A percentile compares a stretch with the other conserved stretches of the same genome.
Evolutionary conservation across 2,888 invertebrate species (phyloP).

Genomic region (Dynastes tityus): DNA sequence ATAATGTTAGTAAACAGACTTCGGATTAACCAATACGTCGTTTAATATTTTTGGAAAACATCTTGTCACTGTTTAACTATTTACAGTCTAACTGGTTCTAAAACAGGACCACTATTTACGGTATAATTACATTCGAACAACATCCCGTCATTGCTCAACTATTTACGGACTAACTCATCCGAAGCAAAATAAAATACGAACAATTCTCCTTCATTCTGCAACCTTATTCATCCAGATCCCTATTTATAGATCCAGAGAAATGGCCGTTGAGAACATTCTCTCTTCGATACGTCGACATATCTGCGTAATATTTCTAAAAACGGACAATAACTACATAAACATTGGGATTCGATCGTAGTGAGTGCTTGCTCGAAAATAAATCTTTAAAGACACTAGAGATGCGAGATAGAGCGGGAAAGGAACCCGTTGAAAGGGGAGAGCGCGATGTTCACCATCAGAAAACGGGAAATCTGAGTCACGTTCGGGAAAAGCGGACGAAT

Average conservation of each 20-base stretch:
- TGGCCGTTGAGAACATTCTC: too few relatives aligned
- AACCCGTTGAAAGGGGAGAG: neutral
- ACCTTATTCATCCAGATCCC: too few relatives aligned
- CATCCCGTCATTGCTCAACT: neutral
- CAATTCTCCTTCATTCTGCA: too few relatives aligned
- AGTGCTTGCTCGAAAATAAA: slow-evolving; percentile 58
- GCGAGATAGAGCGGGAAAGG: neutral
- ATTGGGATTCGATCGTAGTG: slow-evolving; percentile 31
- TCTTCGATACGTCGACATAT: too few relatives aligned
- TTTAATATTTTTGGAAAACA: neutral
- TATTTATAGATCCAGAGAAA: too few relatives aligned
- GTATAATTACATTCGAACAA: neutral
- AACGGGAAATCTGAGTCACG: slow-evolving; percentile 64
- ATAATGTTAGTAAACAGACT: slow-evolving; percentile 7
- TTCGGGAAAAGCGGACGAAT: slow-evolving; percentile 25
- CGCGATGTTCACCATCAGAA: slow-evolving; percentile 57
- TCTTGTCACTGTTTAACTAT: too few relatives aligned
- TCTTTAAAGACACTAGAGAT: slow-evolving; percentile 59
- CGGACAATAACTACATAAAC: slow-evolving; percentile 63
- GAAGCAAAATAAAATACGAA: neutral
- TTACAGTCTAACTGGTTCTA: too few relatives aligned
- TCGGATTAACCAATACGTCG: neutral
- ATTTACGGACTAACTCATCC: slow-evolving; percentile 6
- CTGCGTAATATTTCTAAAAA: slow-evolving; percentile 44
- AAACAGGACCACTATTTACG: neutral